A percentile compares a stretch with the other conserved stretches of the same genome.
Conservation (phyloP, 2,113 vertebrate species). For the Cariama cristata region DNA sequence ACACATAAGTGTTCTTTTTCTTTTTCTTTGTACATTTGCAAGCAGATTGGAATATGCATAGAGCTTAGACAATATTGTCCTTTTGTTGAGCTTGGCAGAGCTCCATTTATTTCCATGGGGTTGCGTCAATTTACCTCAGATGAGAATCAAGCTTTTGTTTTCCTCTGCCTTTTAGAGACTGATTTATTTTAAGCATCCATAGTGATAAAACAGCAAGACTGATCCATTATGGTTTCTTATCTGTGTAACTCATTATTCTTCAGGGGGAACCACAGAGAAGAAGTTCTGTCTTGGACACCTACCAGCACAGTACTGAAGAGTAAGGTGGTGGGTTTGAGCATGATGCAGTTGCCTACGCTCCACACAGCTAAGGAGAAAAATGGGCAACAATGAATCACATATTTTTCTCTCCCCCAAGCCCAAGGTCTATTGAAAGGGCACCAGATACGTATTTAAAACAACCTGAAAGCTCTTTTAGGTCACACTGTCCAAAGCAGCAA, state of each 20-base stretch:
- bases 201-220: constrained; percentile 7
- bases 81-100: constrained; percentile 24
- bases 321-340: not conserved
- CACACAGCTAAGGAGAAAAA: not conserved
- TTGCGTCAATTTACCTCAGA: constrained; percentile 6
- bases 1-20: not conserved
- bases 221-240: not conserved
- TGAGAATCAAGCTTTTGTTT: constrained; percentile 39
- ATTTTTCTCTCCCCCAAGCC: not conserved
- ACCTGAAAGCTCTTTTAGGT: not conserved
- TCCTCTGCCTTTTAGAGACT: not conserved
- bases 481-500: not conserved
- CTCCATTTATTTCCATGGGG: constrained; percentile 24
- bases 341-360: rapidly evolving
- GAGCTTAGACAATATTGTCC: not conserved
- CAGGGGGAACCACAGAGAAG: not conserved
- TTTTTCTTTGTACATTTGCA: not conserved
- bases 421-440: not conserved
- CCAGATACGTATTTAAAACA: not conserved
- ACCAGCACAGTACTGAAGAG: not conserved
- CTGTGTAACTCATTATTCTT: constrained; percentile 13
- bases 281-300: not conserved
- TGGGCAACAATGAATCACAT: not conserved
- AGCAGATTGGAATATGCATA: not conserved
- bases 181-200: constrained; percentile 38